Conservation (phyloP, 2,113 vertebrate genomes). For the Notechis scutatus region DNA sequence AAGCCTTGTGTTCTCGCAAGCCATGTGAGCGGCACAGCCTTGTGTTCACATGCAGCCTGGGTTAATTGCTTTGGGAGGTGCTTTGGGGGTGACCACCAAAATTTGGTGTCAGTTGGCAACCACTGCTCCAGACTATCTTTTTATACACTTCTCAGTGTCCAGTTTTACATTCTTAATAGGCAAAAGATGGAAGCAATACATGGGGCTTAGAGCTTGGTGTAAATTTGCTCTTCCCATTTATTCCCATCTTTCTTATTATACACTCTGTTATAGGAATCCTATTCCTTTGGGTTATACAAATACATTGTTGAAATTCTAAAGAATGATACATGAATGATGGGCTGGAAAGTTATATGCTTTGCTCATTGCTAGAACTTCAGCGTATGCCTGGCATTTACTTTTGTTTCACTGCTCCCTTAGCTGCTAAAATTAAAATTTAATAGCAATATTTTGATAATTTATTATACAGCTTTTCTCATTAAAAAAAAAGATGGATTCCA, state of each 20-base stretch:
- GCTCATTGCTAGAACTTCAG: slow-evolving; percentile 3
- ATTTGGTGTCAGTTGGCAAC: no score
- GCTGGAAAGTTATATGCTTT: background rate
- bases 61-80: no score
- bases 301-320: background rate
- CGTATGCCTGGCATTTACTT: background rate
- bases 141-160: background rate
- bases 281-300: slow-evolving; percentile 6
- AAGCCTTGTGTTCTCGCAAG: no score
- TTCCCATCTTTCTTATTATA: slow-evolving; percentile 24
- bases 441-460: background rate
- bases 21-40: no score
- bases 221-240: slow-evolving; percentile 39
- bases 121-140: background rate
- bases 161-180: background rate
- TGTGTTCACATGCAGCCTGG: no score
- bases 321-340: slow-evolving; percentile 9
- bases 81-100: no score
- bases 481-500: background rate
- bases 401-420: background rate
- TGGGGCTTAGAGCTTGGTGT: background rate
- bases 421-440: slow-evolving; percentile 11
- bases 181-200: background rate
- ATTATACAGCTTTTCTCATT: background rate
- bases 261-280: background rate